These are phyloP conservation scores for Lagorchestes hirsutus DNA, from an alignment of 2,797 vertebrate genomes.

Conservation along the genomic window DNA sequence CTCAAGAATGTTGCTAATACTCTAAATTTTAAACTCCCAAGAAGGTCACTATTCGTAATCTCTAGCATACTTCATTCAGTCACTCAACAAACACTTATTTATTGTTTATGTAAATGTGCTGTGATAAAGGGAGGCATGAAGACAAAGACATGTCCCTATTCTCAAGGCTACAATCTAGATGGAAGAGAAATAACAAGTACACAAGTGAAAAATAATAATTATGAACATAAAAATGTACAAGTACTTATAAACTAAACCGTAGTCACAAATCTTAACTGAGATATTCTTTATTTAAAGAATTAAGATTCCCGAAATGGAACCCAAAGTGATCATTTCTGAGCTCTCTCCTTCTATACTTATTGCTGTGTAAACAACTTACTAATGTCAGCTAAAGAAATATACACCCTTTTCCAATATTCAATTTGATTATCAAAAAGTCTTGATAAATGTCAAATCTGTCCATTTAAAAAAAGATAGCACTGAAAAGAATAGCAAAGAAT, in stretches of 20 bases:
- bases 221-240: background rate
- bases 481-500: conserved; percentile 49
- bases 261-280: conserved; percentile 46
- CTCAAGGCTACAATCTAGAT: background rate
- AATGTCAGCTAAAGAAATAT: conserved; percentile 9
- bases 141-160: background rate
- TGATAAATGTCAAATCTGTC: conserved; percentile 41
- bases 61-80: conserved; percentile 11
- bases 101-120: background rate
- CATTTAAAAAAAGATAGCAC: conserved; percentile 51
- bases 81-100: background rate
- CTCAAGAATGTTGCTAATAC: conserved; percentile 24
- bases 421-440: conserved; percentile 37
- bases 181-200: background rate
- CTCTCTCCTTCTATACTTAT: background rate
- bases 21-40: conserved; percentile 37
- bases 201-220: background rate
- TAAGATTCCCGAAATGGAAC: background rate
- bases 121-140: background rate
- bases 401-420: conserved; percentile 45
- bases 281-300: conserved; percentile 60
- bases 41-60: background rate
- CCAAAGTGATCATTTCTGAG: conserved; percentile 29
- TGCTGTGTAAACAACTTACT: conserved; percentile 41
- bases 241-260: background rate